A percentile compares a stretch with the other conserved stretches of the same genome.
Conservation (phyloP, 2,797 vertebrate genomes). For the Helicolenus hilgendorfi region DNA sequence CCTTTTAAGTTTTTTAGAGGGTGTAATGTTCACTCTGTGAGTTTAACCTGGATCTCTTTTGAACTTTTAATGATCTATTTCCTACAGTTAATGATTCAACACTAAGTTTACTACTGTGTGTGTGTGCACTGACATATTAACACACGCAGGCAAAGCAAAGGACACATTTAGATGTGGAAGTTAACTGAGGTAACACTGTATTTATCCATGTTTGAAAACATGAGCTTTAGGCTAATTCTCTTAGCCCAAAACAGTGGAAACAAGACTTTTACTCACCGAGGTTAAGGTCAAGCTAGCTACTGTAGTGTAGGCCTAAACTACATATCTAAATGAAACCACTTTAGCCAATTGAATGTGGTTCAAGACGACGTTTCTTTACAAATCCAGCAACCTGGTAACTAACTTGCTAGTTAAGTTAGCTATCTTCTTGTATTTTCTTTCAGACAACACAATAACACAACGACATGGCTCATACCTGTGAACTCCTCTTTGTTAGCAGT, state of each 20-base stretch:
- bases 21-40: conserved; percentile 89
- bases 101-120: conserved; percentile 83
- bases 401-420: neutral
- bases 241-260: neutral
- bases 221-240: neutral
- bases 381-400: neutral
- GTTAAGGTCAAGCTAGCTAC: neutral
- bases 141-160: conserved; percentile 58
- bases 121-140: conserved; percentile 84
- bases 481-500: neutral
- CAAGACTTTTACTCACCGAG: neutral
- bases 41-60: conserved; percentile 91
- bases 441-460: neutral
- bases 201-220: neutral
- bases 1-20: conserved; percentile 89
- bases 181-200: conserved; percentile 53
- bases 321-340: neutral
- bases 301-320: too few relatives aligned
- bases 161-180: conserved; percentile 48
- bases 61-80: conserved; percentile 93
- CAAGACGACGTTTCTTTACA: neutral
- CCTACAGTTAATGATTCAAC: conserved; percentile 91
- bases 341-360: neutral
- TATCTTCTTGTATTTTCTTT: neutral
- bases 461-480: neutral